Evolutionary conservation across 2,113 vertebrate species (phyloP).

Genomic region (Emberiza fucata): DNA sequence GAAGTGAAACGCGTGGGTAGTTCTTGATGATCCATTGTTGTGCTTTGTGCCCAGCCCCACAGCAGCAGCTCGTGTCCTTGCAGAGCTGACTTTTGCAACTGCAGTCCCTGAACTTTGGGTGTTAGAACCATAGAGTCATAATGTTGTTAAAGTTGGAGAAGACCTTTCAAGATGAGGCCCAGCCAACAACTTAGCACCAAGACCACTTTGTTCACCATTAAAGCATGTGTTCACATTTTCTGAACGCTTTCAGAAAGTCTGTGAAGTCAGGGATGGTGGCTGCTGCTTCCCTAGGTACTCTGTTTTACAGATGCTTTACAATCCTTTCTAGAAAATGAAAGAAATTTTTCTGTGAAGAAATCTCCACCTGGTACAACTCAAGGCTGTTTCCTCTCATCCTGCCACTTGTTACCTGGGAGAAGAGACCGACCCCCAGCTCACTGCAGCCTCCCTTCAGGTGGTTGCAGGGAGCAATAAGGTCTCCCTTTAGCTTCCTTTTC

Average conservation of each 20-base stretch:
- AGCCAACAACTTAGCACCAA: neutral
- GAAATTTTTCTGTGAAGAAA: neutral
- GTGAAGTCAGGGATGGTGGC: neutral
- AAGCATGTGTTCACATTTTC: neutral
- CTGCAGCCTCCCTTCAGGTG: neutral
- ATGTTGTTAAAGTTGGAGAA: neutral
- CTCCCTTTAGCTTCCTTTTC: neutral
- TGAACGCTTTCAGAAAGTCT: too few species aligned
- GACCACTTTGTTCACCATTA: accelerated
- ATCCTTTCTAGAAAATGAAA: neutral
- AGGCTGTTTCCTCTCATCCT: neutral
- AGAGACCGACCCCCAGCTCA: neutral
- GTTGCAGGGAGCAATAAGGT: too few species aligned
- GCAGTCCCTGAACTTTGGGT: neutral
- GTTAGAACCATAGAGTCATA: neutral
- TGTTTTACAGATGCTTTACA: neutral
- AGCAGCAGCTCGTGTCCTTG: neutral
- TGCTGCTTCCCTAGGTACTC: neutral
- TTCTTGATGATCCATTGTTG: neutral
- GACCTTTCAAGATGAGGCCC: neutral
- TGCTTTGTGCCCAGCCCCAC: neutral
- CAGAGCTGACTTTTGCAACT: neutral
- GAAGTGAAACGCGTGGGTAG: neutral
- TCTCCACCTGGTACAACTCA: accelerated
- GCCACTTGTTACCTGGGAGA: neutral